These are phyloP conservation scores for Lutjanus campechanus DNA, from an alignment of 2,797 vertebrate genomes.

Conservation along the genomic window DNA sequence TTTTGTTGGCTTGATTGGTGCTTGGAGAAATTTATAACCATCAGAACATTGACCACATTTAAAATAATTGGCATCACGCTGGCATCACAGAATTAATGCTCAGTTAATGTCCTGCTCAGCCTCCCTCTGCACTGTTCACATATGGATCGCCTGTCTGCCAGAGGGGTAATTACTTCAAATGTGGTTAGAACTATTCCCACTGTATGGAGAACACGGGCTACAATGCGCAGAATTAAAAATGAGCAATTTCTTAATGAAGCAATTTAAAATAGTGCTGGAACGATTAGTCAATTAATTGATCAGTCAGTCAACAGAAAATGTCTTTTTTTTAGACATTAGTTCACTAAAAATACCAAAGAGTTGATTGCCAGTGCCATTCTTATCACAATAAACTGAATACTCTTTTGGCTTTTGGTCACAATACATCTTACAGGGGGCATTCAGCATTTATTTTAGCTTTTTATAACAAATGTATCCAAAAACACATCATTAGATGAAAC, in stretches of 20 bases:
- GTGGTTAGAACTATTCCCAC: slow-evolving; percentile 45
- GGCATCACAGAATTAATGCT: slow-evolving; percentile 71
- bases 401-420: not conserved
- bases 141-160: slow-evolving; percentile 70
- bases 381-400: not conserved
- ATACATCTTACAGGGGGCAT: not conserved
- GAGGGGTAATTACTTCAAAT: slow-evolving; percentile 66
- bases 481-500: not conserved
- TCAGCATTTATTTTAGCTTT: not conserved
- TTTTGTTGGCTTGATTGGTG: slow-evolving; percentile 48
- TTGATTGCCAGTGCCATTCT: not conserved
- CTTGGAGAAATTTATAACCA: slow-evolving; percentile 50
- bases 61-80: slow-evolving; percentile 72
- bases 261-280: slow-evolving; percentile 4
- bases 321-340: not conserved
- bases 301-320: not conserved
- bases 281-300: not conserved
- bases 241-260: slow-evolving; percentile 35
- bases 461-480: not conserved
- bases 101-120: slow-evolving; percentile 70
- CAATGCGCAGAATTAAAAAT: slow-evolving; percentile 3
- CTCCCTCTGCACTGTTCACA: slow-evolving; percentile 66
- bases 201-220: slow-evolving; percentile 27
- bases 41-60: slow-evolving; percentile 62
- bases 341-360: not conserved